Percentiles rank a stretch among this genome's conserved stretches.
Conservation (phyloP, 1,140 invertebrate genomes). For the Kradibia gibbosae region DNA sequence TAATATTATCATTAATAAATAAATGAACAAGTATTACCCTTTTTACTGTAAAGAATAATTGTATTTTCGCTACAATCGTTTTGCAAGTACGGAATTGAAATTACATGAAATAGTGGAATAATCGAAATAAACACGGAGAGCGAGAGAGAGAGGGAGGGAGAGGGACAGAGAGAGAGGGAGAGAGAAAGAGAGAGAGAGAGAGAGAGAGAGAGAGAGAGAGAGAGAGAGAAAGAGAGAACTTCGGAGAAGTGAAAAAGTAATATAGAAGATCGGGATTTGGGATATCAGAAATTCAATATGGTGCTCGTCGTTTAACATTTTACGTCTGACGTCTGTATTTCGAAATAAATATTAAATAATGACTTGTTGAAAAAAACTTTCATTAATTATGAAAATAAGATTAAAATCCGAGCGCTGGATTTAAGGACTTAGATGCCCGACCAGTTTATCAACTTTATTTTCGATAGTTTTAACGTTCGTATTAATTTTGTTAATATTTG, state of each 20-base stretch:
- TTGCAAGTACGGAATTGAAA: too few species aligned
- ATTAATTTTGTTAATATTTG: constrained; percentile 9
- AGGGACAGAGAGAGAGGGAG: too few species aligned
- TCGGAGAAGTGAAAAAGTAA: constrained; percentile 4
- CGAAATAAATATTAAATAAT: constrained; percentile 43
- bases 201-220: too few species aligned
- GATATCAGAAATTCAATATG: constrained; percentile 65
- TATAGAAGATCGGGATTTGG: not conserved
- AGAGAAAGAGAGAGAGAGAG: too few species aligned
- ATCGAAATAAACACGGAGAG: too few species aligned
- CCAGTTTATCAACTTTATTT: not conserved
- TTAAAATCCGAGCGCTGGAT: constrained; percentile 55
- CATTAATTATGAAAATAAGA: constrained; percentile 67
- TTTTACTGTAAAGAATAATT: too few species aligned
- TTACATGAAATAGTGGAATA: too few species aligned
- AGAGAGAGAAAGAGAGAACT: not conserved
- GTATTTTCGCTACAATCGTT: too few species aligned
- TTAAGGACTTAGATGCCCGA: constrained; percentile 52
- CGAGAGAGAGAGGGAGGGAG: too few species aligned
- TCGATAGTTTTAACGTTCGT: constrained; percentile 7
- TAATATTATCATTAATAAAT: too few species aligned
- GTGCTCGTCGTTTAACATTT: constrained; percentile 59
- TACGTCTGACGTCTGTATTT: constrained; percentile 56
- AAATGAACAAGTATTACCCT: too few species aligned
- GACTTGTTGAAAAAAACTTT: constrained; percentile 38